Conservation (phyloP, 2,113 vertebrate species). For the Ploceus nigricollis region DNA sequence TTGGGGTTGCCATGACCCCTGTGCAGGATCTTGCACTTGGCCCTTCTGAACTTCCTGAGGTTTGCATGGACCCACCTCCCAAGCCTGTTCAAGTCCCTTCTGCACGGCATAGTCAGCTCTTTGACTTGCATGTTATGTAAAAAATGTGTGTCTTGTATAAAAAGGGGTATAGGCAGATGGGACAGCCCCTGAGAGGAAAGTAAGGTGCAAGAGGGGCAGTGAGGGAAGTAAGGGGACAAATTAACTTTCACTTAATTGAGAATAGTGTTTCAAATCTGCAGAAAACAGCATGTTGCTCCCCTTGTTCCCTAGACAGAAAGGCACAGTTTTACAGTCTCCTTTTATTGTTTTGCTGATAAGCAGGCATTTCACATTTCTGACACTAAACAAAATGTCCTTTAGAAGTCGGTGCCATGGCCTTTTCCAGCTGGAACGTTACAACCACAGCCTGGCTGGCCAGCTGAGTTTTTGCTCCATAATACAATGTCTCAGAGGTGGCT, state of each 20-base stretch:
- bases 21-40: fast-evolving
- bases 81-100: not conserved
- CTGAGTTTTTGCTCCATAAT: not conserved
- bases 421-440: not conserved
- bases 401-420: not conserved
- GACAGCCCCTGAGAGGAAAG: fast-evolving
- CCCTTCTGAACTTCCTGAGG: not conserved
- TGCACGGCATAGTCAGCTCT: not conserved
- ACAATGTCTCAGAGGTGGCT: not conserved
- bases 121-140: not conserved
- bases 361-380: conserved; percentile 44
- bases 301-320: conserved; percentile 19
- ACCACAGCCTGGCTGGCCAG: not conserved
- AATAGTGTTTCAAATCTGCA: conserved; percentile 31
- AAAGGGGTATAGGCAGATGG: not conserved
- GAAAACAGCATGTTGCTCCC: not conserved
- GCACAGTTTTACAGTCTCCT: conserved; percentile 37
- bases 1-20: not conserved
- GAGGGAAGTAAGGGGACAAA: not conserved
- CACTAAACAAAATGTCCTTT: conserved; percentile 39
- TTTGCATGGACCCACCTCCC: not conserved
- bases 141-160: not conserved
- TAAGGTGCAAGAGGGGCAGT: not conserved
- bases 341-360: conserved; percentile 63
- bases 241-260: conserved; percentile 3